Percentiles rank a stretch among this genome's conserved stretches.
phyloP scores from a whole-genome alignment of 2,113 vertebrate species.

The Strigops habroptila region DNA sequence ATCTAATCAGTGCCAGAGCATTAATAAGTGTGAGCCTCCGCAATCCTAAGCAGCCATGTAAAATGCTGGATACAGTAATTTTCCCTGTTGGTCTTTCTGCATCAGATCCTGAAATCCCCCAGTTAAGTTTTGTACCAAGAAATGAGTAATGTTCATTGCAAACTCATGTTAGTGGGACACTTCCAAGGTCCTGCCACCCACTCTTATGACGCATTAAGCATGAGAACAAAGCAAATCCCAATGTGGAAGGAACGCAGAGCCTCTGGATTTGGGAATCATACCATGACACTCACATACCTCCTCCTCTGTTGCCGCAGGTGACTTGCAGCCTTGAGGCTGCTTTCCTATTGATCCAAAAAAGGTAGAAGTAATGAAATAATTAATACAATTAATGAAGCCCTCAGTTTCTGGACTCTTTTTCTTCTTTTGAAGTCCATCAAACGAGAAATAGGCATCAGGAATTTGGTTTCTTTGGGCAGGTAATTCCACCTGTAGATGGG shows the following conservation, averaged over 20 bases:
- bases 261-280: not conserved
- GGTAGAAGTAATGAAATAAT: not conserved
- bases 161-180: not conserved
- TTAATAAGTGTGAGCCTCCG: not conserved
- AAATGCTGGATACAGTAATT: not conserved
- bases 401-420: not conserved
- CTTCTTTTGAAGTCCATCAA: not conserved
- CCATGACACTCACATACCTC: accelerated
- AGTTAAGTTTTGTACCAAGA: not conserved
- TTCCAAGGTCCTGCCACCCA: not conserved
- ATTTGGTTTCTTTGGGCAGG: not conserved
- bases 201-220: not conserved
- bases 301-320: not conserved
- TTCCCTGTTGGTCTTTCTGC: not conserved
- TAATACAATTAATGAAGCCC: not conserved
- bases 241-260: not conserved
- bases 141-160: not conserved
- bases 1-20: not conserved
- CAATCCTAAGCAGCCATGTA: not conserved
- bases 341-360: not conserved
- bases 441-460: not conserved
- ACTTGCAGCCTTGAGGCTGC: not conserved
- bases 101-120: slow-evolving; percentile 11
- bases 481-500: accelerated
- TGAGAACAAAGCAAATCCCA: not conserved